A percentile compares a stretch with the other conserved stretches of the same genome.
These are phyloP conservation scores for Drosophila suzukii DNA, from an alignment of 1,140 invertebrate species.

Conservation along the genomic window DNA sequence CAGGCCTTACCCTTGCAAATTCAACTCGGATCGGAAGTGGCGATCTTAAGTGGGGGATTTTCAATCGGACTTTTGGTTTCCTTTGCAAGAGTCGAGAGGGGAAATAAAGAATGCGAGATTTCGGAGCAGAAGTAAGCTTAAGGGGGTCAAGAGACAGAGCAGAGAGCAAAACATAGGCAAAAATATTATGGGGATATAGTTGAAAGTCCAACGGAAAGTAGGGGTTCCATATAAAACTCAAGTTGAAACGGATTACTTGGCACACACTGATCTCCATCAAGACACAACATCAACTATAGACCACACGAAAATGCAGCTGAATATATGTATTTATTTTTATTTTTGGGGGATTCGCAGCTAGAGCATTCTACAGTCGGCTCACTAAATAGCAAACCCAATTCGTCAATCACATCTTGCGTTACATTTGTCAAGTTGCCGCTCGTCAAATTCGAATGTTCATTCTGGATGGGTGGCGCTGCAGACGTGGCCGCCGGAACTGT, in stretches of 20 bases:
- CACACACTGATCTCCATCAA: slow-evolving; percentile 48
- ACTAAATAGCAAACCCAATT: slow-evolving; percentile 79
- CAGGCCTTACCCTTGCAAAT: slow-evolving; percentile 45
- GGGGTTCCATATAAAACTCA: slow-evolving; percentile 30
- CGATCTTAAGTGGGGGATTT: slow-evolving; percentile 7
- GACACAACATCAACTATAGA: slow-evolving; percentile 66
- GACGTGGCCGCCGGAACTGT: slow-evolving; percentile 41
- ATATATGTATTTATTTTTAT: slow-evolving; percentile 8
- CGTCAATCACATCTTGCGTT: slow-evolving; percentile 52
- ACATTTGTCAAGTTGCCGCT: slow-evolving; percentile 78
- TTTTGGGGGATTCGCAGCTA: slow-evolving; percentile 16
- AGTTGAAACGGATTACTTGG: slow-evolving; percentile 44
- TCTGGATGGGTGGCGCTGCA: slow-evolving; percentile 25
- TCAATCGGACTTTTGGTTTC: slow-evolving; percentile 9
- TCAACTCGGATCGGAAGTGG: slow-evolving; percentile 26
- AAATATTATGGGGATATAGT: slow-evolving; percentile 10
- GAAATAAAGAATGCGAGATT: slow-evolving; percentile 24
- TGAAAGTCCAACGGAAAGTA: slow-evolving; percentile 31
- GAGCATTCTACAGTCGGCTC: slow-evolving; percentile 49
- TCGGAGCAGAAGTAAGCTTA: slow-evolving; percentile 35
- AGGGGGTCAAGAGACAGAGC: slow-evolving; percentile 17
- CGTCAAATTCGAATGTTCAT: slow-evolving; percentile 59
- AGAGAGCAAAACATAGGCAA: slow-evolving; percentile 14
- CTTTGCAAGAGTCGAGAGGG: slow-evolving; percentile 28
- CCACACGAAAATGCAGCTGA: slow-evolving; percentile 39